Percentiles rank a stretch among this genome's conserved stretches.
Evolutionary conservation across 92 coral and sea anemone genomes (phyloP).

Genomic region (Chrysogorgia sp.): DNA sequence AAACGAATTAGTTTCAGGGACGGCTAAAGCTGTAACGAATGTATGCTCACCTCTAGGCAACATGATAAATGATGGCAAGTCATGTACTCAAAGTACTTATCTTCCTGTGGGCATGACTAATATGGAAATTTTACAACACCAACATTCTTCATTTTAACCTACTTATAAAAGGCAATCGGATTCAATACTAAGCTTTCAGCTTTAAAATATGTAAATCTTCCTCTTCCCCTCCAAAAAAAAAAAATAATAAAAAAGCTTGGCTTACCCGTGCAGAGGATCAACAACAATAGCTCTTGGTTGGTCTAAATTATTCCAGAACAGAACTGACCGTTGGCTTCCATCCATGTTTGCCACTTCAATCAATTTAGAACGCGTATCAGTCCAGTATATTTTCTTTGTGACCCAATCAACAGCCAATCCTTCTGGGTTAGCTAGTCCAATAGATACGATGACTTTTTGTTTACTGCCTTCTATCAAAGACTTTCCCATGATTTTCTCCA

Average conservation of each 20-base stretch:
- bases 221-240: background rate
- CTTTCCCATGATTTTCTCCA: slow-evolving; percentile 79
- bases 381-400: slow-evolving; percentile 87
- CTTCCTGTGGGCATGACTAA: too few relatives aligned
- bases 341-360: slow-evolving; percentile 90
- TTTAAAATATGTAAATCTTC: slow-evolving; percentile 21
- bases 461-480: slow-evolving; percentile 53
- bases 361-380: slow-evolving; percentile 75
- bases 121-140: too few relatives aligned
- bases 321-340: slow-evolving; percentile 81
- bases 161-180: background rate
- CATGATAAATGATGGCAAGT: too few relatives aligned
- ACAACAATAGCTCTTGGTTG: slow-evolving; percentile 93
- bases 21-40: too few relatives aligned
- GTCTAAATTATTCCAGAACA: slow-evolving; percentile 86
- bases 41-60: too few relatives aligned
- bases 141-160: slow-evolving; percentile 19
- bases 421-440: too few relatives aligned
- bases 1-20: too few relatives aligned
- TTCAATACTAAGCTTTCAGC: background rate
- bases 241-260: slow-evolving; percentile 3
- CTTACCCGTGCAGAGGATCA: slow-evolving; percentile 91
- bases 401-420: too few relatives aligned
- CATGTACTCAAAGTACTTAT: too few relatives aligned
- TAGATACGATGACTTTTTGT: slow-evolving; percentile 67